phyloP scores from a whole-genome alignment of 2,797 vertebrate genomes.

The Eleutherodactylus coqui region DNA sequence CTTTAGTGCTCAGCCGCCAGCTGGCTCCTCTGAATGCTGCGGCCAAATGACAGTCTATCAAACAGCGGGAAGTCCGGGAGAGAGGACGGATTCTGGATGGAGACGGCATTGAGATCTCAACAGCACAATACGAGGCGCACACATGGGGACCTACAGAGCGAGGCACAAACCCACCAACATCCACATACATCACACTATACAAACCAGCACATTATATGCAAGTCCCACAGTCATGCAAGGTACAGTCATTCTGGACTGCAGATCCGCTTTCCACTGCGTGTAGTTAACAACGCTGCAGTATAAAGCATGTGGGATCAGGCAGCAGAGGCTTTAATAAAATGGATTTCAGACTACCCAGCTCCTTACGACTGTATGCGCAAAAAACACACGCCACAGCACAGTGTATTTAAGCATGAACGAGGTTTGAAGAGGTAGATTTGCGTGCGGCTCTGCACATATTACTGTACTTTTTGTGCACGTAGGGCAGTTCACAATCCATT shows the following conservation, averaged over 20 bases:
- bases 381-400: too few species aligned
- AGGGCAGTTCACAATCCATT: too few species aligned
- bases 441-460: too few species aligned
- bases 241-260: too few species aligned
- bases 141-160: background rate
- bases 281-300: background rate
- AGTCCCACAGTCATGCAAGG: too few species aligned
- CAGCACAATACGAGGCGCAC: slow-evolving; percentile 73
- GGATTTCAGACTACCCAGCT: too few species aligned
- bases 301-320: slow-evolving; percentile 1
- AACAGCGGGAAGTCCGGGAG: slow-evolving; percentile 82
- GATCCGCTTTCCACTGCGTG: too few species aligned
- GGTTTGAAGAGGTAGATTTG: too few species aligned
- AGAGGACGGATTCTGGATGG: slow-evolving; percentile 78
- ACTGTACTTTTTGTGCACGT: too few species aligned
- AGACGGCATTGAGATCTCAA: slow-evolving; percentile 76
- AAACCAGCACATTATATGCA: background rate
- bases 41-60: slow-evolving; percentile 85
- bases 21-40: slow-evolving; percentile 83
- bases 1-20: slow-evolving; percentile 85
- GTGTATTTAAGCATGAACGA: too few species aligned
- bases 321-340: too few species aligned
- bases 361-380: too few species aligned
- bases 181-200: background rate
- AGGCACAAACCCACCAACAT: background rate